Percentiles rank a stretch among this genome's conserved stretches.
Conservation (phyloP, 2,888 invertebrate species). For the Hetaerina titia region DNA sequence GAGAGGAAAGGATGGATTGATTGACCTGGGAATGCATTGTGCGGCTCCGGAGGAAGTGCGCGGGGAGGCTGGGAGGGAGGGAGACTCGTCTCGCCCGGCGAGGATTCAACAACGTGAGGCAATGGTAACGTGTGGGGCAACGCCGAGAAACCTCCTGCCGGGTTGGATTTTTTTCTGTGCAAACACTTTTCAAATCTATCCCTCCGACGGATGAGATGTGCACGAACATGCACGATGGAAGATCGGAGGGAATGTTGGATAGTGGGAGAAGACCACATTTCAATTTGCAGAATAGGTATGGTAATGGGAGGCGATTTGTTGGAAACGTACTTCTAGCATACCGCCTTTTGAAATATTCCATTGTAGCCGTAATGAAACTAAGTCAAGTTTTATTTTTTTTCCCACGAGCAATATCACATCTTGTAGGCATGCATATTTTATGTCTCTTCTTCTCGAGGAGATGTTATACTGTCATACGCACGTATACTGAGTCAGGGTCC, state of each 20-base stretch:
- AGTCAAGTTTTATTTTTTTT: too few relatives aligned
- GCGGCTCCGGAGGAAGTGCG: background rate
- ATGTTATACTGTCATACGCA: too few relatives aligned
- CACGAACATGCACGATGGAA: background rate
- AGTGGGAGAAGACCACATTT: background rate
- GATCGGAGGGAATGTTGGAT: background rate
- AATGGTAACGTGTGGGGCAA: background rate
- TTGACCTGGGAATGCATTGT: background rate
- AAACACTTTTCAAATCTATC: background rate
- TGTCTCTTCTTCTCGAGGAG: too few relatives aligned
- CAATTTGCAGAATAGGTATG: background rate
- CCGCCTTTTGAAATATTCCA: too few relatives aligned
- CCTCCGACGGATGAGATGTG: background rate
- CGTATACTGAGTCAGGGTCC: too few relatives aligned
- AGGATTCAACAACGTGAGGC: background rate
- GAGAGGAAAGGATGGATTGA: background rate
- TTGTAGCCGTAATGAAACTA: too few relatives aligned
- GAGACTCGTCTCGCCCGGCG: background rate
- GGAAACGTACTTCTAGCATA: background rate
- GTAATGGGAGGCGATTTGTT: background rate
- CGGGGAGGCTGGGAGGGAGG: background rate
- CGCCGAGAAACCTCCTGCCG: background rate
- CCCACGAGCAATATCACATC: too few relatives aligned
- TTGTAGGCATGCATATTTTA: too few relatives aligned
- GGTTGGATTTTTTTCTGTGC: background rate